Evolutionary conservation across 2,888 invertebrate genomes (phyloP).

Genomic region (Plemyria rubiginata): DNA sequence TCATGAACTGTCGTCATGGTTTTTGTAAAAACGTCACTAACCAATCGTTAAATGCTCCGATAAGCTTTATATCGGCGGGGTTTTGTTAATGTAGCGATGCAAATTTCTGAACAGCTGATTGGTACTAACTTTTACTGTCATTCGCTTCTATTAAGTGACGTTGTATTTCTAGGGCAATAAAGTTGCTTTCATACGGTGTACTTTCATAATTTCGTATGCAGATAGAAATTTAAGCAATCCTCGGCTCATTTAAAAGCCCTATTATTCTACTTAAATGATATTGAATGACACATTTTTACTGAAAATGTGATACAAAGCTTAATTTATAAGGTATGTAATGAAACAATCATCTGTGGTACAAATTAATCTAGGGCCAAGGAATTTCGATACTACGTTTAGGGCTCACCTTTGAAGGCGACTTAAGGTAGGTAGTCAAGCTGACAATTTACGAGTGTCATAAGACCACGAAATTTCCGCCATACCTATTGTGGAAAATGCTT

Average conservation of each 20-base stretch:
- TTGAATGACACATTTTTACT: too few relatives aligned
- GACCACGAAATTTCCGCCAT: background rate
- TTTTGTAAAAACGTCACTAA: conserved; percentile 20
- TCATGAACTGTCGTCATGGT: conserved; percentile 1
- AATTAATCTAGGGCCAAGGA: background rate
- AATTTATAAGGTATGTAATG: too few relatives aligned
- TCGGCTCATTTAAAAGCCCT: too few relatives aligned
- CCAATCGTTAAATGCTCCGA: conserved; percentile 7
- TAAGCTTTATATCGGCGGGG: conserved; percentile 11
- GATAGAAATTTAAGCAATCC: too few relatives aligned
- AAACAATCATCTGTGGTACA: background rate
- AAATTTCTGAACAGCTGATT: background rate
- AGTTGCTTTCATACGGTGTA: too few relatives aligned
- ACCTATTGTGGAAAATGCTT: background rate
- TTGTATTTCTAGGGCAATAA: background rate
- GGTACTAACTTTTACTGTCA: background rate
- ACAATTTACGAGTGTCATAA: conserved; percentile 10
- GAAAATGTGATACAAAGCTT: too few relatives aligned
- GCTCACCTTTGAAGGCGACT: background rate
- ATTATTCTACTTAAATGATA: too few relatives aligned
- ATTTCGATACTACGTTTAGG: too few relatives aligned
- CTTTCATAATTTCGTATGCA: too few relatives aligned
- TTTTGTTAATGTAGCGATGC: background rate
- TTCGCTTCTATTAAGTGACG: background rate
- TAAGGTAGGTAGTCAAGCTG: background rate